phyloP scores from a whole-genome alignment of 2,113 vertebrate species.

The Semnornis frantzii region DNA sequence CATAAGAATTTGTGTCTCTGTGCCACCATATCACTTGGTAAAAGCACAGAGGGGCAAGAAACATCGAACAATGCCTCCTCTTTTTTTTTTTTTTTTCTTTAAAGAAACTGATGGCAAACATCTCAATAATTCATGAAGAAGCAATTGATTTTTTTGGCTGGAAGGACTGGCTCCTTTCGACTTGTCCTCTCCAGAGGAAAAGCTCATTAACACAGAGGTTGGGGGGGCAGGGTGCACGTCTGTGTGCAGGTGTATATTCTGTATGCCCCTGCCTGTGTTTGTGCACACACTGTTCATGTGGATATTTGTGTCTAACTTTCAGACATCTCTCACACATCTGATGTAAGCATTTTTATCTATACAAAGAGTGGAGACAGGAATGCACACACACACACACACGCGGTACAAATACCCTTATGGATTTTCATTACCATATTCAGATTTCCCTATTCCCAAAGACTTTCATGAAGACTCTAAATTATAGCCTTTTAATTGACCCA shows the following conservation, averaged over 20 bases:
- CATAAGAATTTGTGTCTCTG: constrained; percentile 14
- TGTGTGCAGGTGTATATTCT: neutral
- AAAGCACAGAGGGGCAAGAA: constrained; percentile 32
- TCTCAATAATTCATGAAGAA: constrained; percentile 89
- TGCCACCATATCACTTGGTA: constrained; percentile 11
- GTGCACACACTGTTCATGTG: neutral
- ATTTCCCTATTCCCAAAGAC: constrained; percentile 3
- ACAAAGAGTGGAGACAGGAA: neutral
- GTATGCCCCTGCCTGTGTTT: neutral
- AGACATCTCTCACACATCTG: neutral
- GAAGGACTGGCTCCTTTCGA: constrained; percentile 71
- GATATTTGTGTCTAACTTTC: neutral
- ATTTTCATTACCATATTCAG: neutral
- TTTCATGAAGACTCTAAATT: constrained; percentile 38
- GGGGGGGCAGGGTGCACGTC: neutral
- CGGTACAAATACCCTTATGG: neutral
- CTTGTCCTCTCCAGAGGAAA: constrained; percentile 72
- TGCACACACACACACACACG: neutral
- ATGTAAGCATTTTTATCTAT: neutral
- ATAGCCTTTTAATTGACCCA: constrained; percentile 48
- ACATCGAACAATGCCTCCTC: constrained; percentile 40
- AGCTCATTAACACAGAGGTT: constrained; percentile 68
- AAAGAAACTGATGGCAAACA: constrained; percentile 83
- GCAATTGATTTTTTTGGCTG: constrained; percentile 81
- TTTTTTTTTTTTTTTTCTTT: constrained; percentile 79